Percentiles rank a stretch among this genome's conserved stretches.
Conservation (phyloP, 2,797 vertebrate species). For the Mionectes olivaceus region DNA sequence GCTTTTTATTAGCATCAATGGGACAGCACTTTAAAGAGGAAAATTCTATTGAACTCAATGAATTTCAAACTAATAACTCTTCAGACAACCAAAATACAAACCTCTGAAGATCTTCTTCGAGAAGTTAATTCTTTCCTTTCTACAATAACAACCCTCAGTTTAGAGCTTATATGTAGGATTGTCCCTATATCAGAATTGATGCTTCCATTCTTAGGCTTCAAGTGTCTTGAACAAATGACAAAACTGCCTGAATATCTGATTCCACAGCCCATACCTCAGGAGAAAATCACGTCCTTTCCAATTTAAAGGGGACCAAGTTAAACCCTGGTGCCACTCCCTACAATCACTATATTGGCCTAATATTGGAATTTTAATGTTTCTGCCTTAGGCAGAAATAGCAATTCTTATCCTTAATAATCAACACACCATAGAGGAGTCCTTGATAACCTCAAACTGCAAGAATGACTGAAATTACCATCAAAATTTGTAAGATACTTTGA, state of each 20-base stretch:
- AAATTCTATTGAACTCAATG: neutral
- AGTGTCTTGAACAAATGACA: slow-evolving; percentile 8
- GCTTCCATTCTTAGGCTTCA: neutral
- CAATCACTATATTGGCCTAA: neutral
- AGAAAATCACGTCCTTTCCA: neutral
- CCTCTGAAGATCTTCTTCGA: slow-evolving; percentile 24
- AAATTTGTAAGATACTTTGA: neutral
- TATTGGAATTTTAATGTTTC: neutral
- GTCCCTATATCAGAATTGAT: neutral
- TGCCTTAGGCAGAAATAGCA: neutral
- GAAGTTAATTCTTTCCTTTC: neutral
- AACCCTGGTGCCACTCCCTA: neutral
- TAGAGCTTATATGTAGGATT: neutral
- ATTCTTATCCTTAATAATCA: neutral
- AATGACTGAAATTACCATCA: neutral
- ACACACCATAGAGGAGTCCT: neutral
- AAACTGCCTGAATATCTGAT: neutral
- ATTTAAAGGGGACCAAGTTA: neutral
- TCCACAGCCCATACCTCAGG: neutral
- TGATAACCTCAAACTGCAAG: neutral
- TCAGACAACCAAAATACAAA: slow-evolving; percentile 27
- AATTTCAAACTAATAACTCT: slow-evolving; percentile 19
- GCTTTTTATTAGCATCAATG: neutral
- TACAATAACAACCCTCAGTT: neutral
- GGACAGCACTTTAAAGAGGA: neutral